Evolutionary conservation across 2,113 vertebrate species (phyloP).

Genomic region (Phoxinus phoxinus): DNA sequence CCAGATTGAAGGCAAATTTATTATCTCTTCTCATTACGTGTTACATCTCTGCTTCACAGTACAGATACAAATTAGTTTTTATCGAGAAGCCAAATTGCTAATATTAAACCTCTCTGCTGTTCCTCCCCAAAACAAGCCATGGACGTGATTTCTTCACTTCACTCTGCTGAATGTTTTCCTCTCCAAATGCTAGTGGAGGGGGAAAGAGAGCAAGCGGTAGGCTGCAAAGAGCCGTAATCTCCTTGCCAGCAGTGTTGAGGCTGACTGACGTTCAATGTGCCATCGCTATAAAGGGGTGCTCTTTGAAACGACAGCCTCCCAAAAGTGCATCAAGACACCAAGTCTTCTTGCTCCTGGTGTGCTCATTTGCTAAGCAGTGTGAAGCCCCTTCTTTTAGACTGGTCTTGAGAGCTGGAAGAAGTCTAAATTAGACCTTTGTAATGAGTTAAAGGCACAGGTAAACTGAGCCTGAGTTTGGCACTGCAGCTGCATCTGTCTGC

Average conservation of each 20-base stretch:
- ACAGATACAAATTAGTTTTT: constrained; percentile 41
- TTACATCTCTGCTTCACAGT: constrained; percentile 31
- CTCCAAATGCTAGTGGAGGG: constrained; percentile 3
- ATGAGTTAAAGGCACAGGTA: constrained; percentile 40
- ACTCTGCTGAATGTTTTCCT: constrained; percentile 6
- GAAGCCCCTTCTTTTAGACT: constrained; percentile 51
- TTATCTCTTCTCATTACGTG: constrained; percentile 39
- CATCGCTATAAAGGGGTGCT: constrained; percentile 45
- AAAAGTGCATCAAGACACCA: constrained; percentile 54
- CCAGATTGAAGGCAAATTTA: constrained; percentile 37
- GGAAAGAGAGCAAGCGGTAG: constrained; percentile 13
- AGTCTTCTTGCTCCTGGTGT: constrained; percentile 46
- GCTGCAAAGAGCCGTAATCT: constrained; percentile 54
- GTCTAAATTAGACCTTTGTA: constrained; percentile 56
- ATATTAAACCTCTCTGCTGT: constrained; percentile 38
- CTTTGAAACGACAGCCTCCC: constrained; percentile 59
- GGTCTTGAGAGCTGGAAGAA: constrained; percentile 40
- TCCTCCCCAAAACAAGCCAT: constrained; percentile 27
- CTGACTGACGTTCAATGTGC: constrained; percentile 52
- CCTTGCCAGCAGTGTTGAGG: constrained; percentile 46
- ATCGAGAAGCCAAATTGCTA: constrained; percentile 35
- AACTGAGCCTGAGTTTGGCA: background rate
- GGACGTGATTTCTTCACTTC: constrained; percentile 23
- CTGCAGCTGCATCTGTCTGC: constrained; percentile 3
- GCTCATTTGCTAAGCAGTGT: constrained; percentile 62